A percentile compares a stretch with the other conserved stretches of the same genome.
Conservation (phyloP, 2,113 vertebrate species). For the Platysternon megacephalum region DNA sequence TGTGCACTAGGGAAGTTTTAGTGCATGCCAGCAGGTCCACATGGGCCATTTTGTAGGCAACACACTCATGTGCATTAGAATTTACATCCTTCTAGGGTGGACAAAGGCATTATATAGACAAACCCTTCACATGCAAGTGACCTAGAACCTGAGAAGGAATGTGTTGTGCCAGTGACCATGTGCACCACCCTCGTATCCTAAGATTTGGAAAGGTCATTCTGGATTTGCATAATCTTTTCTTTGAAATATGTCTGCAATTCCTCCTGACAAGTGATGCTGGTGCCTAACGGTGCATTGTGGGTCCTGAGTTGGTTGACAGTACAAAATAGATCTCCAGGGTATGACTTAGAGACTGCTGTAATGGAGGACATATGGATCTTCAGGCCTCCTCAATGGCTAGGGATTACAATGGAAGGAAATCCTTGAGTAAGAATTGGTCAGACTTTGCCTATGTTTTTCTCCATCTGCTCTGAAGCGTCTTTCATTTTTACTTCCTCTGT, state of each 20-base stretch:
- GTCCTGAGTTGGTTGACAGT: background rate
- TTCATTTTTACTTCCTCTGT: background rate
- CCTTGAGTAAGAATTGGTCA: background rate
- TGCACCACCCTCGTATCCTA: background rate
- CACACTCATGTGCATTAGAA: too few relatives aligned
- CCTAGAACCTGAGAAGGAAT: background rate
- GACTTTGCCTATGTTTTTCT: background rate
- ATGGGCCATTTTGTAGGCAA: too few relatives aligned
- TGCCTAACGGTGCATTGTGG: background rate
- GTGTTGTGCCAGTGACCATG: background rate
- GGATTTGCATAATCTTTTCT: background rate
- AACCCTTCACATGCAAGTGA: too few relatives aligned
- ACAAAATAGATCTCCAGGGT: background rate
- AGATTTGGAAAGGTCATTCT: background rate
- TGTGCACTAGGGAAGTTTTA: too few relatives aligned
- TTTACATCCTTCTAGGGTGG: too few relatives aligned
- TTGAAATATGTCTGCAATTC: background rate
- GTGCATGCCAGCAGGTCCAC: too few relatives aligned
- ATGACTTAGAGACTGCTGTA: background rate
- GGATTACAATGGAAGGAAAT: background rate
- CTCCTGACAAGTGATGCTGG: background rate
- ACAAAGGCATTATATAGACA: too few relatives aligned
- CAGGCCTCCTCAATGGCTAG: background rate
- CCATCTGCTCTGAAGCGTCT: background rate
- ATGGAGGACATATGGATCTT: background rate